A percentile compares a stretch with the other conserved stretches of the same genome.
Evolutionary conservation across 2,888 invertebrate genomes (phyloP).

Genomic region (Drosophila imparisetae): DNA sequence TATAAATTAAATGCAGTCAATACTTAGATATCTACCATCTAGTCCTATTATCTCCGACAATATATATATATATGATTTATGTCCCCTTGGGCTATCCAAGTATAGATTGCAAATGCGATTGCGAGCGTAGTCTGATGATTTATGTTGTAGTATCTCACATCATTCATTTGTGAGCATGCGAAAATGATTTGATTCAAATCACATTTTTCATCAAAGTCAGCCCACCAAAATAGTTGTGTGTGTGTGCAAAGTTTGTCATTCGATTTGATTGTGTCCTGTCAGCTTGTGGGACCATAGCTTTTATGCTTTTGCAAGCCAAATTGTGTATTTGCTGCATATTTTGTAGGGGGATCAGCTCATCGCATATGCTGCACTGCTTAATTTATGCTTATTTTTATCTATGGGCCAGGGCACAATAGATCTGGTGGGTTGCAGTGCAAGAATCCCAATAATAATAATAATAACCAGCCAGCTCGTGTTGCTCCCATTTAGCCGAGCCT

Average conservation of each 20-base stretch:
- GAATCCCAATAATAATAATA: background rate
- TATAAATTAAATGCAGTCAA: background rate
- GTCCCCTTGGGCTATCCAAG: background rate
- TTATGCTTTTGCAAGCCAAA: background rate
- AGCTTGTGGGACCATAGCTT: background rate
- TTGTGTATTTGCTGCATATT: background rate
- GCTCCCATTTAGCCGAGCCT: constrained; percentile 57
- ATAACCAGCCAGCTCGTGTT: constrained; percentile 52
- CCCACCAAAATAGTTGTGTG: background rate
- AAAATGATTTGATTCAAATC: background rate
- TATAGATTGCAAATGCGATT: background rate
- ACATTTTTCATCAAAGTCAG: background rate
- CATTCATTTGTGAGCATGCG: background rate
- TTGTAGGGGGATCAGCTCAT: background rate
- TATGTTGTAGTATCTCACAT: background rate
- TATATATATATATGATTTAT: background rate
- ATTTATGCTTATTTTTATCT: constrained; percentile 56
- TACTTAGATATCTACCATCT: background rate
- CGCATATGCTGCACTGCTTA: background rate
- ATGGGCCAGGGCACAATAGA: constrained; percentile 38
- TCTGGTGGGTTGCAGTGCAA: background rate
- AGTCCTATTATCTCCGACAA: background rate
- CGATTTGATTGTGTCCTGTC: background rate
- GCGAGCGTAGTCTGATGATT: background rate
- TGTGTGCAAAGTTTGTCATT: background rate